Percentiles rank a stretch among this genome's conserved stretches.
Evolutionary conservation across 2,113 vertebrate genomes (phyloP).

Genomic region (Hirundichthys speculiger): DNA sequence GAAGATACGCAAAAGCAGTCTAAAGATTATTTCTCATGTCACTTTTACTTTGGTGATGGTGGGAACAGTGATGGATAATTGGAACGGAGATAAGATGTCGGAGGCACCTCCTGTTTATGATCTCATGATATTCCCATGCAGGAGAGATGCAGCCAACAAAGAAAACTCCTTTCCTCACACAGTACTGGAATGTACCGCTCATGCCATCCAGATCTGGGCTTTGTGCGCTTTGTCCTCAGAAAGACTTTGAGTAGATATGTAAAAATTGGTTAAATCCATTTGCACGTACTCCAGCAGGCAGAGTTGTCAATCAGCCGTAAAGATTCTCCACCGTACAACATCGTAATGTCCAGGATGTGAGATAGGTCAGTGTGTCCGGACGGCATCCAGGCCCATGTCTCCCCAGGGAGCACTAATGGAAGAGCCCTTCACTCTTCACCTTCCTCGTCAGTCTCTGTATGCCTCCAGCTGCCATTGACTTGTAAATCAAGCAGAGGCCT

Average conservation of each 20-base stretch:
- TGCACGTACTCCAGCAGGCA: conserved; percentile 43
- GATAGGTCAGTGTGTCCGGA: conserved; percentile 52
- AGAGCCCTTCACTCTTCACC: conserved; percentile 53
- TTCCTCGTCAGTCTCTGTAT: conserved; percentile 56
- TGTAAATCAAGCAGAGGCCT: conserved; percentile 51
- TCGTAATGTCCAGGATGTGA: conserved; percentile 44
- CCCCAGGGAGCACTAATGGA: conserved; percentile 65
- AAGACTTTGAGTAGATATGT: conserved; percentile 18
- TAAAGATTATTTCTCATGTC: conserved; percentile 36
- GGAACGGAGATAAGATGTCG: conserved; percentile 48
- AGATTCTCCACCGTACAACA: conserved; percentile 29
- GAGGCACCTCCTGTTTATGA: conserved; percentile 68
- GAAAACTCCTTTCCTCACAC: conserved; percentile 32
- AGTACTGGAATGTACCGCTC: conserved; percentile 36
- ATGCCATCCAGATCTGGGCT: conserved; percentile 39
- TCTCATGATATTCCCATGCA: conserved; percentile 64
- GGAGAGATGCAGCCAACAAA: conserved; percentile 43
- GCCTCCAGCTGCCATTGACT: conserved; percentile 56
- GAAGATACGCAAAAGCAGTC: conserved; percentile 26
- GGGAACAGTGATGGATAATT: conserved; percentile 43
- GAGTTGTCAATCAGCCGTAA: conserved; percentile 23
- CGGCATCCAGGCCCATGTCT: conserved; percentile 50
- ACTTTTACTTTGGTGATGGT: conserved; percentile 45
- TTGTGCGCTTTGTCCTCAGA: conserved; percentile 29
- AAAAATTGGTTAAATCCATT: conserved; percentile 51